Conservation (phyloP, 1,140 invertebrate genomes). For the Danaus plexippus region DNA sequence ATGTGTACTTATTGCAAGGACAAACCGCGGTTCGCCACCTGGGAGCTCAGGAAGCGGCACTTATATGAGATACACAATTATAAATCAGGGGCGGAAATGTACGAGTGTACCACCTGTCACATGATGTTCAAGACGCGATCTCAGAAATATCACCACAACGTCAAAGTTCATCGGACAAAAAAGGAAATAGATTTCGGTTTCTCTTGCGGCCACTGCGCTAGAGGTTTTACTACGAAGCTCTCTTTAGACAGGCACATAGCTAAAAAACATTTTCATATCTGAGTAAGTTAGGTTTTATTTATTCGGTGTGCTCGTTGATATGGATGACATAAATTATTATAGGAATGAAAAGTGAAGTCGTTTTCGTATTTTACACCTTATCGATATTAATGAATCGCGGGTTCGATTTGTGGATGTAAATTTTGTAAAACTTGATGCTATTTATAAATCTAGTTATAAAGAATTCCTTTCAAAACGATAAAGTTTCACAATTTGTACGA, state of each 20-base stretch:
- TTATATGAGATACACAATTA: constrained; percentile 62
- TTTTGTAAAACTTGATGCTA: too few species aligned
- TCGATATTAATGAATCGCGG: too few species aligned
- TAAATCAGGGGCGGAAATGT: constrained; percentile 56
- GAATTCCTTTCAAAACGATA: too few species aligned
- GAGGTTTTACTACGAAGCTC: constrained; percentile 51
- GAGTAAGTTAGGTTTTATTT: background rate
- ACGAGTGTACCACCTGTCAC: constrained; percentile 67
- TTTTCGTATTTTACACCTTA: too few species aligned
- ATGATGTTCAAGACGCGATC: constrained; percentile 69
- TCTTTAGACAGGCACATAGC: constrained; percentile 58
- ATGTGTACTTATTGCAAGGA: constrained; percentile 63
- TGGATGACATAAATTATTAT: too few species aligned
- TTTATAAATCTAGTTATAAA: too few species aligned
- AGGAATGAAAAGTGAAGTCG: too few species aligned
- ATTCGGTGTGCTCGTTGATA: too few species aligned
- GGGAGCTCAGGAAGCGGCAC: constrained; percentile 53
- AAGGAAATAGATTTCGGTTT: constrained; percentile 53
- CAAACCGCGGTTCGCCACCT: constrained; percentile 55
- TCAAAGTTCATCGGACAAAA: constrained; percentile 55
- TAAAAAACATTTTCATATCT: constrained; percentile 56
- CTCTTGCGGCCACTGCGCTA: constrained; percentile 49
- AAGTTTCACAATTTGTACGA: too few species aligned
- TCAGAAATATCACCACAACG: constrained; percentile 60
- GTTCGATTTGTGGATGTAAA: too few species aligned